Base-by-base conservation (phyloP, 2,888 invertebrate genomes). In the Hoplodrina ambigua region DNA sequence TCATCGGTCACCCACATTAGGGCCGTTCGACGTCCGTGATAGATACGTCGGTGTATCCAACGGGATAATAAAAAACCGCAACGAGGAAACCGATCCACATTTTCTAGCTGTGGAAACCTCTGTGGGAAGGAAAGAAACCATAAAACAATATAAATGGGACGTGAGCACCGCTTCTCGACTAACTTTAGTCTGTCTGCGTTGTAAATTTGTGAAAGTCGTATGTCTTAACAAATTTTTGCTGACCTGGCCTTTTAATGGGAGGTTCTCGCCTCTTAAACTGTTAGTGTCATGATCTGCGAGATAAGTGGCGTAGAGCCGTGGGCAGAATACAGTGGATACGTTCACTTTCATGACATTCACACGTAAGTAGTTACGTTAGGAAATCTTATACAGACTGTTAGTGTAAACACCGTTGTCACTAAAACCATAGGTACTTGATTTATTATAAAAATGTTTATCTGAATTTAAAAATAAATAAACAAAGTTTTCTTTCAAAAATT, bases 111-210 rank as follows among this genome's bases (percentile, higher is more conserved):
- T 87, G 83, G 84, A 82, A 90, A 86, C 87, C 88, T 86, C 86
- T 84, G 88, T 86, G 89, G 90, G 86, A 88, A 90, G 90, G 91
- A 92, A 92, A 92, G 91, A 88, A 90, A 90, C 92, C 93, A 93
- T 94, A 94, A 93, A 94, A 93, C 93, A 93, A 92, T 93, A 93
- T 93, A 93, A 93, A 94, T 93, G 93, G 91, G 91, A 93, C 93
- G 91, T 93, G 91, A 86, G 81, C 87, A 85, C 86, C 84, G 86
- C 86, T 88, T 84, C 82, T 85, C 85, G 85, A 84, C 89, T 89
- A 90, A 90, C 88, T 91, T 90, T 85, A 78, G 82, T 82, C 81
- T 78, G 82, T 74, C 82, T 85, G 81, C 80, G 83, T 86, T 86
- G 84, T 90, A 87, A 89, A 90, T 89, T 90, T 87, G 81, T 82